Conservation (phyloP, 2,888 invertebrate genomes). For the Acleris cristana region DNA sequence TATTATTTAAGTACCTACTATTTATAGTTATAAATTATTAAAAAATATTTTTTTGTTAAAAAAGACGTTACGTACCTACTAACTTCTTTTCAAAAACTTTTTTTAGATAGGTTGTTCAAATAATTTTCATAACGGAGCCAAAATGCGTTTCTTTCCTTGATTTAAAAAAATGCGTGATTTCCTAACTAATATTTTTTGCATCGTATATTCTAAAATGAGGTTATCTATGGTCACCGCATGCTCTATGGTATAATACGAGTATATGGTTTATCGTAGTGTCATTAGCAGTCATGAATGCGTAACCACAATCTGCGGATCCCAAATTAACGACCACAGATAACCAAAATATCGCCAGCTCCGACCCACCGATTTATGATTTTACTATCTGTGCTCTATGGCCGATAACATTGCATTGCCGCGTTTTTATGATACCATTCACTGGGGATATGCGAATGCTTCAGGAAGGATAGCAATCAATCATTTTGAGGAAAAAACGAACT, state of each 20-base stretch:
- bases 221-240: not conserved
- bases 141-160: too few relatives aligned
- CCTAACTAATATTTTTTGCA: not conserved
- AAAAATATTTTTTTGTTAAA: too few relatives aligned
- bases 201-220: not conserved
- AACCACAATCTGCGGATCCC: not conserved
- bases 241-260: too few relatives aligned
- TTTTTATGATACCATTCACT: too few relatives aligned
- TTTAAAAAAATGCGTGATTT: too few relatives aligned
- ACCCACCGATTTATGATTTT: constrained; percentile 4
- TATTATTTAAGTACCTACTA: too few relatives aligned
- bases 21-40: too few relatives aligned
- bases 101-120: too few relatives aligned
- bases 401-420: constrained; percentile 4
- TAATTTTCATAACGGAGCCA: too few relatives aligned
- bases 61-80: too few relatives aligned
- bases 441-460: not conserved
- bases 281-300: constrained; percentile 13
- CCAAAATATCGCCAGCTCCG: constrained; percentile 5
- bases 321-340: constrained; percentile 19
- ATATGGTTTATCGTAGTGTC: constrained; percentile 2
- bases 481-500: not conserved
- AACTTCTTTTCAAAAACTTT: too few relatives aligned
- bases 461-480: constrained; percentile 1
- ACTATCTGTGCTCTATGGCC: not conserved